These are phyloP conservation scores for Aphrophora alni DNA, from an alignment of 2,888 invertebrate species.

Conservation along the genomic window DNA sequence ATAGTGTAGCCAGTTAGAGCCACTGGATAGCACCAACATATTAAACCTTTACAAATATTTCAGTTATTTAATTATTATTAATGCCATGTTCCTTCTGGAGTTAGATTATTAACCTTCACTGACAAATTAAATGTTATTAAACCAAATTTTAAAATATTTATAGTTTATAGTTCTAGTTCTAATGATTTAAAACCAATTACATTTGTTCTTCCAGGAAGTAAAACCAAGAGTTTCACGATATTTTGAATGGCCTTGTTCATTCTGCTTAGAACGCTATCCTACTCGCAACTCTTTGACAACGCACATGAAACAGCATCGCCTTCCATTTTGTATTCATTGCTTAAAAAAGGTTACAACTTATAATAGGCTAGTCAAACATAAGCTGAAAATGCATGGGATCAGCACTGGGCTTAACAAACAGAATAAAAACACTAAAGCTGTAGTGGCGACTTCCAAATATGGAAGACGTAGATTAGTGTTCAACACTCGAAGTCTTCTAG, in stretches of 20 bases:
- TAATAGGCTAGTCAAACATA: not conserved
- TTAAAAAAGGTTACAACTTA: not conserved
- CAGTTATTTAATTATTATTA: too few species aligned
- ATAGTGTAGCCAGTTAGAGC: too few species aligned
- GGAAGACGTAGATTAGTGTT: not conserved
- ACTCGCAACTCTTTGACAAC: not conserved
- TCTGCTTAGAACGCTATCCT: not conserved
- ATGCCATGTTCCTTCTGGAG: too few species aligned
- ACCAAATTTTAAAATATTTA: too few species aligned
- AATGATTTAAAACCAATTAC: too few species aligned
- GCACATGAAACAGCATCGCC: not conserved
- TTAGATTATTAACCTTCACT: too few species aligned
- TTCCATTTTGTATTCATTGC: not conserved
- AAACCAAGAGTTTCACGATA: not conserved
- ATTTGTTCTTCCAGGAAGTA: not conserved
- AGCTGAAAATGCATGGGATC: not conserved
- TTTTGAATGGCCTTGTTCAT: not conserved
- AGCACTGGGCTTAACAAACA: not conserved
- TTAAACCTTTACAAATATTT: too few species aligned
- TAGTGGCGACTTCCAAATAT: not conserved
- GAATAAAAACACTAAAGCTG: not conserved
- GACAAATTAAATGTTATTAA: too few species aligned
- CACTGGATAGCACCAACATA: too few species aligned
- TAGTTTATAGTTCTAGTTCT: too few species aligned
- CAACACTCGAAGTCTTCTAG: not conserved